Percentiles rank a stretch among this genome's conserved stretches.
Conservation (phyloP, 1,140 invertebrate genomes). For the Leptinotarsa lineolata region DNA sequence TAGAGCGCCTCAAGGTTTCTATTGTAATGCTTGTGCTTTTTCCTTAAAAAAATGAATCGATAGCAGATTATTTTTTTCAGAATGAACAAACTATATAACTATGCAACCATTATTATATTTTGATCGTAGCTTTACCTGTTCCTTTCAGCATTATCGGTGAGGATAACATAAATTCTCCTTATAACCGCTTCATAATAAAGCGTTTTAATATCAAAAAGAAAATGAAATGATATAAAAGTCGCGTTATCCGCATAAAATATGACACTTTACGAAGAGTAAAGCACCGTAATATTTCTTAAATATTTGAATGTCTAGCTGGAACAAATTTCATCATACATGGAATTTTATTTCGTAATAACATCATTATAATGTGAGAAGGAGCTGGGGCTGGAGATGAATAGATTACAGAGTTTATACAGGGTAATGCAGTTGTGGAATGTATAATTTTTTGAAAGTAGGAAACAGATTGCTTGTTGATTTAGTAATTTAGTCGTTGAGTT, state of each 20-base stretch:
- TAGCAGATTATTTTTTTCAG: no score
- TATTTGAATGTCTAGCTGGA: conserved; percentile 31
- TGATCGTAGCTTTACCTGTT: no score
- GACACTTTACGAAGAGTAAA: conserved; percentile 26
- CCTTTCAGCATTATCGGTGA: not conserved
- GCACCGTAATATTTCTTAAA: conserved; percentile 27
- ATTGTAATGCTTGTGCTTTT: no score
- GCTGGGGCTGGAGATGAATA: not conserved
- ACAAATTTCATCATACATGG: conserved; percentile 27
- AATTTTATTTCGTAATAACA: conserved; percentile 32
- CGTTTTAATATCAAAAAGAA: conserved; percentile 29
- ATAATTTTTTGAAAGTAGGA: no score
- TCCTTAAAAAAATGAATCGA: no score
- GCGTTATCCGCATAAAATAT: conserved; percentile 25
- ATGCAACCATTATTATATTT: no score
- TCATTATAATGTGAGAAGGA: conserved; percentile 19
- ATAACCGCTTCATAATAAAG: conserved; percentile 1
- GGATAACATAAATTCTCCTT: not conserved
- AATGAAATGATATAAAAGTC: conserved; percentile 30
- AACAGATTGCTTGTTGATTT: no score
- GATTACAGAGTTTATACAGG: not conserved
- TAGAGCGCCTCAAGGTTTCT: no score
- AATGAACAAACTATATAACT: no score
- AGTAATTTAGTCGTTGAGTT: no score
- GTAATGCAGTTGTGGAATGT: not conserved